Evolutionary conservation across 2,113 vertebrate genomes (phyloP).

Genomic region (Trogon surrucura): DNA sequence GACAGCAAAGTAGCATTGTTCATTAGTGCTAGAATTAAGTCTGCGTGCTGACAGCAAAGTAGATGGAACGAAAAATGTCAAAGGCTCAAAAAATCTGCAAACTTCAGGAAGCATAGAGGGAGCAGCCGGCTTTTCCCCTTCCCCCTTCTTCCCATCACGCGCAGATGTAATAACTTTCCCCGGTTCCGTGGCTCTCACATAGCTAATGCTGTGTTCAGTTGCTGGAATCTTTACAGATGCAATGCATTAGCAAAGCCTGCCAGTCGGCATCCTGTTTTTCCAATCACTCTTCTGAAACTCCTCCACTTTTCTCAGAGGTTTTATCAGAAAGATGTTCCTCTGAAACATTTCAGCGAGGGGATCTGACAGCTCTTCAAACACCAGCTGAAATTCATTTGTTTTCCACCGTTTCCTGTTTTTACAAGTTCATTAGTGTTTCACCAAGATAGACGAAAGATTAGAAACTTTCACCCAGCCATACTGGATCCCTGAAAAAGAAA

Average conservation of each 20-base stretch:
- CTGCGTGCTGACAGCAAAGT: conserved; percentile 10
- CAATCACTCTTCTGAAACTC: conserved; percentile 76
- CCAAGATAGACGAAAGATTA: conserved; percentile 63
- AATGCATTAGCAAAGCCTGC: conserved; percentile 64
- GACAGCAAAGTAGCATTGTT: conserved; percentile 47
- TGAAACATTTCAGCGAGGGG: conserved; percentile 71
- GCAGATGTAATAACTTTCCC: conserved; percentile 66
- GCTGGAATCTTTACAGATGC: conserved; percentile 63
- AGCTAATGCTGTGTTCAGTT: conserved; percentile 28
- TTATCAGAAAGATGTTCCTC: conserved; percentile 78
- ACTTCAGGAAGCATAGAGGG: conserved; percentile 29
- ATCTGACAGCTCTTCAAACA: conserved; percentile 77
- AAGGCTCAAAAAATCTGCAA: conserved; percentile 4
- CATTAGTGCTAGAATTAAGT: conserved; percentile 26
- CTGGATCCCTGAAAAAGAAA: not conserved
- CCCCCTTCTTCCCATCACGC: conserved; percentile 34
- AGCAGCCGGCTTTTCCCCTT: conserved; percentile 19
- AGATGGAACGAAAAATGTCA: conserved; percentile 48
- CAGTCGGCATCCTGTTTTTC: conserved; percentile 78
- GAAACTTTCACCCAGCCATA: conserved; percentile 24
- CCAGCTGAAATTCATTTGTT: conserved; percentile 81
- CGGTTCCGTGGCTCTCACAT: conserved; percentile 24
- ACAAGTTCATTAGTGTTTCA: conserved; percentile 70
- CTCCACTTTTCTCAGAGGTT: conserved; percentile 80
- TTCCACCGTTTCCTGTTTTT: conserved; percentile 74